Evolutionary conservation across 1,140 invertebrate genomes (phyloP), one percentile per base, ranked within the genome.

Genomic region (Calliphora vicina): DNA sequence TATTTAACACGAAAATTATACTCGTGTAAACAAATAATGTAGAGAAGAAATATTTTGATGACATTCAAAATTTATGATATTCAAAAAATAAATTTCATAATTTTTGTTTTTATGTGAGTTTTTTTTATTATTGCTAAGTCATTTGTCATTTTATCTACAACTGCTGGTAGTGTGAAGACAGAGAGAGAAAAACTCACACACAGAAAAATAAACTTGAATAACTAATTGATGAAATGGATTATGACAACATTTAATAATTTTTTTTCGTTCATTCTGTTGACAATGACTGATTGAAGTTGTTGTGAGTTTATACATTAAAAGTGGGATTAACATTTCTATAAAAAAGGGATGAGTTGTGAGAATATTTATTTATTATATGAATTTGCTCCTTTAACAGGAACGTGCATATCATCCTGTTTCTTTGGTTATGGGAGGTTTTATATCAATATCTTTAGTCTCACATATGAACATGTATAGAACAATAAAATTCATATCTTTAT

Each of bases 141-240:
- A 57, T 57, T 57, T 57, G 50, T 57, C 50, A 57, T n/a, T n/a
- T n/a, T n/a, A n/a, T 57, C 50, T 57, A 17, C 8, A 67, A 67
- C n/a, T 25, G 61, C 61, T 23, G 61, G 20, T 67, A 23, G 20
- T 10, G 61, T 67, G n/a, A 25, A 23, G 0, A n/a, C 5, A 57
- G n/a, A 57, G 15, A n/a, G 50, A n/a, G 50, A 57, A 23, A 67
- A 67, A 67, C n/a, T n/a, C n/a, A n/a, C n/a, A n/a, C n/a, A n/a
- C n/a, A n/a, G n/a, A n/a, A n/a, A n/a, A 23, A 67, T 67, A 78
- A 43, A 43, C 42, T 78, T 45, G 74, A 43, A 78, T 78, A 78
- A 78, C 43, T 78, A 78, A 78, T 78, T 78, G 74, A 78, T 78
- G 74, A 78, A 78, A 78, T 78, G 74, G 74, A 78, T 78, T 78